Base-by-base conservation (phyloP, 2,888 invertebrate genomes). In the Eueremaeus valkanovi region DNA sequence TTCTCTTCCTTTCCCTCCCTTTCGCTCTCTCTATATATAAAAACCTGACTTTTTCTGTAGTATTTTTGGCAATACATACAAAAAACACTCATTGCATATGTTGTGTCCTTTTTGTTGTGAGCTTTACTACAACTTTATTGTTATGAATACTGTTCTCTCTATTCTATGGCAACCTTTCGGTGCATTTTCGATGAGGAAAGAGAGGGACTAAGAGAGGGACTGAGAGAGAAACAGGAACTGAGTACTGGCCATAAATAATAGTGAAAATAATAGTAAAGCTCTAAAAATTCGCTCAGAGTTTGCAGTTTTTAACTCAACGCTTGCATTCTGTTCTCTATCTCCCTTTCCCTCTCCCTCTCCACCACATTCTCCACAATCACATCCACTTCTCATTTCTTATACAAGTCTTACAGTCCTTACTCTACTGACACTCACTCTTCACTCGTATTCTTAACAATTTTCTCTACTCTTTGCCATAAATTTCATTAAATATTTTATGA, bases 161-260 rank as follows among this genome's bases (percentile, higher is more conserved):
- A 8, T 55, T 55, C 55, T 55, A 9, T 55, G 55, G 27, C 61
- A 61, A 61, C 29, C 61, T 61, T 61, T 61, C 61, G 61, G 61
- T 61, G 61, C 61, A 61, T 61, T 61, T 61, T 31, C 11, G 61
- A 61, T 61, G 58, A 58, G 58, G 55, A 27, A 24, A 8, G 55
- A 21, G 55, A 55, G 55, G 27, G 55, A 55, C 21, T 21, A 24
- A 55, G 51, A 51, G 51, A 51, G 58, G 6, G 58, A 9, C 9
- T 24, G 58, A 3, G 27, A 49, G 49, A 49, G 11, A 58, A 5
- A 5, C 6, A 6, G 11, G 29, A 58, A 58, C 5, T 27, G 24
- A 27, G 58, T 24, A 58, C 58, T 58, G 58, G 58, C 16, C 58
- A 58, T 58, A 58, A 58, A 58, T 58, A 58, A 27, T 24, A 27